phyloP scores from a whole-genome alignment of 2,113 vertebrate genomes.

The Malurus alboscapulatus region DNA sequence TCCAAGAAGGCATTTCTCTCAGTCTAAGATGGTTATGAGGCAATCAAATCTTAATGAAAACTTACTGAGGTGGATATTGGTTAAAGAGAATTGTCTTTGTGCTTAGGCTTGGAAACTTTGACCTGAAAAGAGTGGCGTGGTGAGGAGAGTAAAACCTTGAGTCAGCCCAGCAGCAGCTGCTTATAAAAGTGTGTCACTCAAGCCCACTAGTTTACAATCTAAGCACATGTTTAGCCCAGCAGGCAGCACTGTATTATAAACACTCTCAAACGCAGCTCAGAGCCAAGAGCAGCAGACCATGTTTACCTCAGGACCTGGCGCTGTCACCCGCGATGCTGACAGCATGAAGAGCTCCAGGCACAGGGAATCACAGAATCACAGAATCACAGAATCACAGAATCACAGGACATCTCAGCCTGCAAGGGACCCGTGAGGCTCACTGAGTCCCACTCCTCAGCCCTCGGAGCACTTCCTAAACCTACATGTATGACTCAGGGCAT shows the following conservation, averaged over 20 bases:
- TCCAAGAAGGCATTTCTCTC: not conserved
- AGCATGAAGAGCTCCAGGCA: not conserved
- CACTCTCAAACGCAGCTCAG: not conserved
- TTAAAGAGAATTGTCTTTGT: not conserved
- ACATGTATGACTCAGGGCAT: not conserved
- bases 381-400: not conserved
- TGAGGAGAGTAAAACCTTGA: not conserved
- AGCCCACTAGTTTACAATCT: not conserved
- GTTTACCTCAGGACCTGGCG: slow-evolving; percentile 5
- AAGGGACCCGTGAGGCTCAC: not conserved
- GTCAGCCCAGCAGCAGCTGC: not conserved
- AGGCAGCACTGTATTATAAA: slow-evolving; percentile 13
- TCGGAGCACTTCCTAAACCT: not conserved
- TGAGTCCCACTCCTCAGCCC: not conserved
- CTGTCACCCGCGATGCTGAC: not conserved
- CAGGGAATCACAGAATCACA: not conserved
- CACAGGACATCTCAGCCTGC: not conserved
- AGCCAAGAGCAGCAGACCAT: slow-evolving; percentile 44
- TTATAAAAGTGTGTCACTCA: slow-evolving; percentile 5
- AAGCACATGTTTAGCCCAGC: slow-evolving; percentile 28
- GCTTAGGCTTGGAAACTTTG: not conserved
- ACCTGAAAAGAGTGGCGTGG: not conserved
- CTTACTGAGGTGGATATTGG: not conserved
- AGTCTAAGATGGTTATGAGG: not conserved
- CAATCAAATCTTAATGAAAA: not conserved